Conservation (phyloP, 2,797 vertebrate species). For the Scarus forsteni region DNA sequence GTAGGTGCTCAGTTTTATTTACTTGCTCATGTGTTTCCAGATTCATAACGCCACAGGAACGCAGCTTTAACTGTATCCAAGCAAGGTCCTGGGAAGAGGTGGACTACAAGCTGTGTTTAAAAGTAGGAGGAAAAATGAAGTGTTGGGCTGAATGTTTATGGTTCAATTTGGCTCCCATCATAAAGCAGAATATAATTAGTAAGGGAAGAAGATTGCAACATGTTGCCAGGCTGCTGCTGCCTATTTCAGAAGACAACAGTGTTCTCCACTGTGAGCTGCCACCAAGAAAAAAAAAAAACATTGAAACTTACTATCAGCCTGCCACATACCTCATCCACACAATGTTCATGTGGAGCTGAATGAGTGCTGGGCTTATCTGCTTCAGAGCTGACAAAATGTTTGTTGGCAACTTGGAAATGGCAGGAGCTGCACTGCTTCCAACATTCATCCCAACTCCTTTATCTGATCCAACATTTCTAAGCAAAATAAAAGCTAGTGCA, state of each 20-base stretch:
- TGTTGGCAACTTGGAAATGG: not conserved
- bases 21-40: not conserved
- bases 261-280: not conserved
- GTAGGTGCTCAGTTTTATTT: not conserved
- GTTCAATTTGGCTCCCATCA: not conserved
- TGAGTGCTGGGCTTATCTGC: conserved; percentile 1
- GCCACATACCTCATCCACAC: conserved; percentile 6
- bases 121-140: not conserved
- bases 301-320: conserved; percentile 5
- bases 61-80: not conserved
- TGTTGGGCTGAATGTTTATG: not conserved
- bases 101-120: not conserved
- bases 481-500: not conserved
- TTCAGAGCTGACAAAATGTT: conserved; percentile 8
- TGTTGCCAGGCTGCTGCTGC: conserved; percentile 15
- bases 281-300: conserved; percentile 16
- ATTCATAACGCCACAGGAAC: not conserved
- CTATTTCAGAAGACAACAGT: conserved; percentile 7
- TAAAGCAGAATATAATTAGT: conserved; percentile 1
- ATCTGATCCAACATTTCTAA: conserved; percentile 1
- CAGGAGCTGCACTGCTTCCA: not conserved
- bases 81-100: conserved; percentile 2
- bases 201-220: not conserved
- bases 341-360: conserved; percentile 7
- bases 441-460: not conserved